Base-by-base conservation (phyloP, 2,113 vertebrate genomes). In the Hyaena hyaena region DNA sequence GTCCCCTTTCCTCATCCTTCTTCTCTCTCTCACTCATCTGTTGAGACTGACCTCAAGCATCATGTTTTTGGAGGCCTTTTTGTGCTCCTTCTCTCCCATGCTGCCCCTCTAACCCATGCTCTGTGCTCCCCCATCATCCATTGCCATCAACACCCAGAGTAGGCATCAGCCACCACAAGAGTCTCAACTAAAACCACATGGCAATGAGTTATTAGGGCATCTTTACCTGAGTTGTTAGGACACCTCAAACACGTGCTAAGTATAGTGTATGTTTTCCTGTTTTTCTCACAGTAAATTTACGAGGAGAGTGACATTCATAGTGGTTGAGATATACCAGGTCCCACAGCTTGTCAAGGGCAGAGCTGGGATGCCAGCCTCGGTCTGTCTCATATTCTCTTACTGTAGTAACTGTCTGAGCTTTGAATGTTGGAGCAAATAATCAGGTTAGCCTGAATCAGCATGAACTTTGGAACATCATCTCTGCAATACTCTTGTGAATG, bases 1-100 rank as follows among this genome's bases (percentile, higher is more conserved):
- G 4, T 23, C 28, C 16, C 5, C n/a, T 48, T 88, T 63, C 23
- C 21, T 28, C 7, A 0, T 0, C 14, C 11, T 16, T 45, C 74
- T 53, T 81, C 63, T 88, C 17, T 82, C 35, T 28, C 66, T 58
- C 39, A 5, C 10, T 76, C 31, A 35, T 73, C 16, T 24, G 50
- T 5, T 1, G 28, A 91, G 5, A 43, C 71, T 31, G 16, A 17
- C 5, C 31, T 77, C 26, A 6, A 66, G 4, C 26, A 48, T 55
- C 14, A 9, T 35, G 76, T 74, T 65, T 12, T 33, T 48, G 3
- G 26, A 74, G 61, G 7, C 2, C 43, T 83, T 82, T 83, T 35
- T 12, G 12, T 16, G 45, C 0, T 3, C 1, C 43, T 82, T n/a
- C 10, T 43, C 5, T 50, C 71, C 68, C 4, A 24, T 26, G 3